Base-by-base conservation (phyloP, 2,797 vertebrate genomes). In the Dendrocincla tyrannina region DNA sequence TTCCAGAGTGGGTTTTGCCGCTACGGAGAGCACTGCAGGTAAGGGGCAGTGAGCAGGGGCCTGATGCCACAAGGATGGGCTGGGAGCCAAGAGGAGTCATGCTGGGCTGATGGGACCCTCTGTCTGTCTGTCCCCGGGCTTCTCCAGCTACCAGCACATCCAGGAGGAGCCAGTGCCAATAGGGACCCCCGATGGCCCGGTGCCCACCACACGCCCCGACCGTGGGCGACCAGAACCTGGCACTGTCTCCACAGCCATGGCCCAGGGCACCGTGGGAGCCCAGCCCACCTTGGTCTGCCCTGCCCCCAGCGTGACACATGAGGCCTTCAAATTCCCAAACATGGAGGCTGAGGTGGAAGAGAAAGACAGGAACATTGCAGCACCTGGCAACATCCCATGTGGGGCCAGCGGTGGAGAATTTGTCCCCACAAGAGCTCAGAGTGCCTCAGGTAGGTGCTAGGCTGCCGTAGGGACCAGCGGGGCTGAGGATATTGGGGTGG, bases 1-100 rank as follows among this genome's bases (percentile, higher is more conserved):
- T 99, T 98, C 97, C 98, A 98, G 97, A 98, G 98, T 68, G 98
- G 98, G 67, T 96, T 93, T 76, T 99, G 99, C 95, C 98, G 98
- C 97, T 98, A 97, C 15, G 98, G 98, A 47, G 98, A 98, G 24
- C 62, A 39, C 9, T 99, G 99, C 98, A 98, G 98, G 99, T 99
- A 89, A 97, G 96, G 22, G 95, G 14, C 5, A 23, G 24, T 0
- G 6, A 44, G 77, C 23, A 33, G 42, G 37, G 55, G 17, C 25
- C n/a, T 13, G 72, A 11, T 13, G 67, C 70, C 46, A 2, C 0
- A 1, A 9, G 66, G 33, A 9, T 7, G 64, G 58, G 49, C 74
- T 16, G 55, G 73, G 42, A 76, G 56, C 27, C 24, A 13, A 3
- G 35, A 49, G 10, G 42, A 27, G 18, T 6, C 13, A 0, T 2